phyloP scores from a whole-genome alignment of 2,113 vertebrate species.

The Maccullochella peelii region DNA sequence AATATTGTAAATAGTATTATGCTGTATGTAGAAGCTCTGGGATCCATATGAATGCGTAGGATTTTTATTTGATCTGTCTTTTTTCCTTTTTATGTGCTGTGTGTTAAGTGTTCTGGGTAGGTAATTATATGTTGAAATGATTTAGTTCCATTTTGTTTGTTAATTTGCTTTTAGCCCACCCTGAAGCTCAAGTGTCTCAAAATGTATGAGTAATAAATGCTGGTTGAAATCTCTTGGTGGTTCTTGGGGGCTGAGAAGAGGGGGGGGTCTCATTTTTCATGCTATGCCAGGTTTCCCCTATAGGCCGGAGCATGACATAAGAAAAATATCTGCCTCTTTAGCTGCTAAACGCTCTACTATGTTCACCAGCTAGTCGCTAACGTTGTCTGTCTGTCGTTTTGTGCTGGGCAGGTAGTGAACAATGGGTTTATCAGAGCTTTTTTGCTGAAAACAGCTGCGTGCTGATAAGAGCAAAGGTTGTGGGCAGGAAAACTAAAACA shows the following conservation, averaged over 20 bases:
- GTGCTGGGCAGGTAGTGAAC: neutral
- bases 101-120: neutral
- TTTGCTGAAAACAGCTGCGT: neutral
- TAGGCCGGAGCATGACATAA: neutral
- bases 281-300: neutral
- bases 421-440: neutral
- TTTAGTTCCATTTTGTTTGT: neutral
- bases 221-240: neutral
- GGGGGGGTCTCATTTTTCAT: slow-evolving; percentile 14
- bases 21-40: neutral
- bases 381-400: neutral
- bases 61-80: neutral
- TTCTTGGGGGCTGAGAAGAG: neutral
- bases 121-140: neutral
- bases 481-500: neutral
- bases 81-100: neutral
- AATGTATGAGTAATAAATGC: slow-evolving; percentile 9
- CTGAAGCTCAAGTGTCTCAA: neutral
- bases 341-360: slow-evolving; percentile 7
- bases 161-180: slow-evolving; percentile 1
- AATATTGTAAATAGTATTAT: neutral
- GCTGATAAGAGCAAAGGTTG: neutral
- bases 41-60: neutral
- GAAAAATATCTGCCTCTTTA: slow-evolving; percentile 3
- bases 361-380: neutral